Conservation (phyloP, 2,888 invertebrate genomes). For the Chrysina gloriosa region DNA sequence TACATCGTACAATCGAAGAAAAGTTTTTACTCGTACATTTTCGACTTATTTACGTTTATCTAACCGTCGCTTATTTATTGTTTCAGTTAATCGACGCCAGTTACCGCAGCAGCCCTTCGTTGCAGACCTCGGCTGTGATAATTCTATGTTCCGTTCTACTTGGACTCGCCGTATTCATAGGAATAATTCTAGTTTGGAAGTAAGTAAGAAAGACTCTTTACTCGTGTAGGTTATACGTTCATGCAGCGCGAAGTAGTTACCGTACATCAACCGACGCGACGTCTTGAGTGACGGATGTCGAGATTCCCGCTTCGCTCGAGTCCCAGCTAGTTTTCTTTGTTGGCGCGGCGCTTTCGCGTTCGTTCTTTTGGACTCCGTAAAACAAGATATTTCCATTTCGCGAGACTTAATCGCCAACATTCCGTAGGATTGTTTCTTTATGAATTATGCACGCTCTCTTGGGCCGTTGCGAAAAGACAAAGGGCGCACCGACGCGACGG, state of each 20-base stretch:
- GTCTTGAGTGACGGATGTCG: too few species aligned
- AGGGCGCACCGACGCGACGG: neutral
- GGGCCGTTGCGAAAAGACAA: neutral
- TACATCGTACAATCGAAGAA: too few species aligned
- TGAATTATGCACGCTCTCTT: slow-evolving; percentile 15
- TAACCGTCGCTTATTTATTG: slow-evolving; percentile 54
- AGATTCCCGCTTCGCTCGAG: too few species aligned
- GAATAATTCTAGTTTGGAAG: slow-evolving; percentile 88
- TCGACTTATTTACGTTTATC: neutral
- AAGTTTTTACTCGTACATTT: too few species aligned
- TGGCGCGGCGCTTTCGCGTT: neutral
- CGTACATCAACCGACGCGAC: too few species aligned
- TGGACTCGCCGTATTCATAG: slow-evolving; percentile 81
- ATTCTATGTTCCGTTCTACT: slow-evolving; percentile 84
- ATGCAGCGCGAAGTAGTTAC: too few species aligned
- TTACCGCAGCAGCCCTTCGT: slow-evolving; percentile 85
- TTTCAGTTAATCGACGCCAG: slow-evolving; percentile 90
- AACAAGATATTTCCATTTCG: slow-evolving; percentile 27
- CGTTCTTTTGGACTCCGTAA: neutral
- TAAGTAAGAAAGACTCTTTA: slow-evolving; percentile 67
- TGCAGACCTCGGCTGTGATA: slow-evolving; percentile 87
- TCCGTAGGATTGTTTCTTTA: slow-evolving; percentile 26
- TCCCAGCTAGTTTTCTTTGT: too few species aligned
- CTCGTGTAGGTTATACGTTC: slow-evolving; percentile 22
- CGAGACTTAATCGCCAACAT: slow-evolving; percentile 15